Conservation (phyloP, 2,888 invertebrate genomes). For the Camponotus fellah region DNA sequence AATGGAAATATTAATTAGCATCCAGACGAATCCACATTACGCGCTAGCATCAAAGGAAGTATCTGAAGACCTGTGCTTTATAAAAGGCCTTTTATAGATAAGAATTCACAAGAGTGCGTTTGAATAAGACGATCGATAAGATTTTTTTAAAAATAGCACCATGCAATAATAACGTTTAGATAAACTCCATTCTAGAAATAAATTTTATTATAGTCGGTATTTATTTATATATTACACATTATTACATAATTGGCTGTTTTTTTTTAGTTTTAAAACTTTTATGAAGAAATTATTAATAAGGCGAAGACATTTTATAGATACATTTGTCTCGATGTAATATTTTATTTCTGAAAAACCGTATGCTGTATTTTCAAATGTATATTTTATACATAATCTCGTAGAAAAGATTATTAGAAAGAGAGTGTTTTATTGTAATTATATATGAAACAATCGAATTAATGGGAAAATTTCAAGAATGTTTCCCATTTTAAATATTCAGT, state of each 20-base stretch:
- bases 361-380: neutral
- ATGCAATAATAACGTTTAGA: neutral
- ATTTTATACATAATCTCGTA: neutral
- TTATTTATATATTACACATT: constrained; percentile 9
- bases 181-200: neutral
- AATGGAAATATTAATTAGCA: constrained; percentile 56
- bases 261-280: no score
- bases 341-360: neutral
- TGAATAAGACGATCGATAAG: constrained; percentile 23
- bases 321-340: neutral
- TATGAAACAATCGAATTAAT: constrained; percentile 38
- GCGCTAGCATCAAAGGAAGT: constrained; percentile 18
- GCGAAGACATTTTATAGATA: neutral
- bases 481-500: constrained; percentile 36
- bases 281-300: neutral
- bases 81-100: neutral
- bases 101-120: neutral
- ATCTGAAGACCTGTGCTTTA: constrained; percentile 11
- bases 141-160: constrained; percentile 10
- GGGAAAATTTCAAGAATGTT: constrained; percentile 2
- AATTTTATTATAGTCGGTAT: neutral
- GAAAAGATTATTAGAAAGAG: neutral
- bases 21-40: constrained; percentile 37
- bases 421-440: neutral
- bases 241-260: neutral